Base-by-base conservation (phyloP, 2,797 vertebrate genomes). In the Falco rusticolus region DNA sequence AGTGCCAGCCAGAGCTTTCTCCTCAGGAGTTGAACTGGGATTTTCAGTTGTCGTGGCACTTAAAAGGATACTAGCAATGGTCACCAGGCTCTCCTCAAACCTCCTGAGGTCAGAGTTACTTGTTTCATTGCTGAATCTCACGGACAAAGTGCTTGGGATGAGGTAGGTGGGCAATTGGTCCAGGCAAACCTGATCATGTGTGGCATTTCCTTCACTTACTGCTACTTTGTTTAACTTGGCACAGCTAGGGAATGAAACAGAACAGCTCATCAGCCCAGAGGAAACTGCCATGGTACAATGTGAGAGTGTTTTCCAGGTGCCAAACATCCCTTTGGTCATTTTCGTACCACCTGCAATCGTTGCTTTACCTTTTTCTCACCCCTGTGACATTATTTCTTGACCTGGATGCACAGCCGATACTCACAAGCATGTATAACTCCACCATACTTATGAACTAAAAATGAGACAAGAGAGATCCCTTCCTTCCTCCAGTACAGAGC, bases 141-240 rank as follows among this genome's bases (percentile, higher is more conserved):
- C 3, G 53, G 92, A 37, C 41, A 87, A 89, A 83, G 61, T 56
- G 34, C 66, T 53, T 47, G 89, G 66, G 12, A 48, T 82, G 74
- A 95, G 76, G 63, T 76, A 50, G 65, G 51, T 74, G 39, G 72
- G 76, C 65, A 41, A 2, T 0, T 15, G 86, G 28, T 96, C 93
- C 54, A 48, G 15, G 69, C 96, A 96, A 34, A 92, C 54, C 64
- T 75, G 51, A 22, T 97, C 93, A 0, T 96, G 96, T 2, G 96
- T 96, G 45, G 94, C 56, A 47, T 96, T 96, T 54, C 96, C 97
- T 92, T 87, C 21, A 5, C 20, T 65, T 24, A 76, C 33, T 0
- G 2, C 11, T 10, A 51, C 17, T 83, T 93, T 96, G 63, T 96
- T 95, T 47, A 96, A 16, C 22, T 59, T 9, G 10, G 90, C 34